phyloP scores from a whole-genome alignment of 2,797 vertebrate genomes.

The Malurus splendens region DNA sequence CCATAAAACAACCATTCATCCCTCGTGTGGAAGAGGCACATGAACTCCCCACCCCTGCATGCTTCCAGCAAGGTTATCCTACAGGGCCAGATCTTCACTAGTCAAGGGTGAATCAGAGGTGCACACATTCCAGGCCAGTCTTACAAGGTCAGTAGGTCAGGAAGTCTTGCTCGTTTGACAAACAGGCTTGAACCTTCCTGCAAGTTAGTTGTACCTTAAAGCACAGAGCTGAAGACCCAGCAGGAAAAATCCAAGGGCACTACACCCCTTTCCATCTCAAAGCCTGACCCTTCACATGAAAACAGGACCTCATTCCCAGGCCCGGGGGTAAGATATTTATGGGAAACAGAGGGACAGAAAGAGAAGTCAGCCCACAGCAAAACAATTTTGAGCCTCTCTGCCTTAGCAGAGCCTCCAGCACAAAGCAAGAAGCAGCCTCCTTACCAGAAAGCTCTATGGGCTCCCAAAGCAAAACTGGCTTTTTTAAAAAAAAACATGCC shows the following conservation, averaged over 20 bases:
- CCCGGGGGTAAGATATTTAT: background rate
- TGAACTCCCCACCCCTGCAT: background rate
- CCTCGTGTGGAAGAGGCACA: background rate
- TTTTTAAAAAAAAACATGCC: background rate
- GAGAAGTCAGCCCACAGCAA: background rate
- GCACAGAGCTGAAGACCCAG: background rate
- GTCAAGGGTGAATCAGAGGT: background rate
- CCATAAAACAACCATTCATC: background rate
- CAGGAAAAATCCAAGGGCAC: background rate
- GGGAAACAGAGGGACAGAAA: background rate
- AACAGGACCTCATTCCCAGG: background rate
- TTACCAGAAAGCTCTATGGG: background rate
- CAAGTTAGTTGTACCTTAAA: background rate
- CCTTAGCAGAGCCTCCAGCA: background rate
- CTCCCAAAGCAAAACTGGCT: background rate
- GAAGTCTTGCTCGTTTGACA: background rate
- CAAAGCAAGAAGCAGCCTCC: background rate
- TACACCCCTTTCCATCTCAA: background rate
- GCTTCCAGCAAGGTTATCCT: background rate
- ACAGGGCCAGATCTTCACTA: background rate
- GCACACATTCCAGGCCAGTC: background rate
- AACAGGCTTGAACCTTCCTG: background rate
- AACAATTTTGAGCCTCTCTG: background rate
- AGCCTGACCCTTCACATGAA: background rate
- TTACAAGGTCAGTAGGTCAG: background rate